Conservation (phyloP, 2,113 vertebrate species). For the Menura novaehollandiae region DNA sequence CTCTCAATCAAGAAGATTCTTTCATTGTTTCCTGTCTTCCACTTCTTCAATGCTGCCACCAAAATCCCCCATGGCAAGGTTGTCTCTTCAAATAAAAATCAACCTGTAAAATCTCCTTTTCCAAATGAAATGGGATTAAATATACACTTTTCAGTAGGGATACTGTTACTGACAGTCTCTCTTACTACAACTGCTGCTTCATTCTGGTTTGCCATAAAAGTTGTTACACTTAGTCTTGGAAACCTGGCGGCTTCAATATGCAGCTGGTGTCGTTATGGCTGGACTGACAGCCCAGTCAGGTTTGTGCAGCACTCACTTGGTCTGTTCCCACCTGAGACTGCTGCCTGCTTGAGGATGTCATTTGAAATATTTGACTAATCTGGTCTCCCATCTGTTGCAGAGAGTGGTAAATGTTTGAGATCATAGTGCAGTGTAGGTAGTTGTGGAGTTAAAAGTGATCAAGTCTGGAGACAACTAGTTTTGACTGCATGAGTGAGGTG, state of each 20-base stretch:
- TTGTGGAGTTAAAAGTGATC: neutral
- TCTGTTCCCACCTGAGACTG: neutral
- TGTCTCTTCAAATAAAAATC: conserved; percentile 41
- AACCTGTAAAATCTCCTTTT: neutral
- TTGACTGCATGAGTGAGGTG: neutral
- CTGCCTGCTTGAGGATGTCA: neutral
- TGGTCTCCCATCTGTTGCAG: neutral
- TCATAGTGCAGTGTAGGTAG: neutral
- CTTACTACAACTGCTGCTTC: neutral
- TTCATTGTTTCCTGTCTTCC: conserved; percentile 10
- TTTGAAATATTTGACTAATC: neutral
- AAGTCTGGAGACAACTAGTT: neutral
- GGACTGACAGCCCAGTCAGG: neutral
- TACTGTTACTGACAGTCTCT: neutral
- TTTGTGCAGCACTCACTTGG: neutral
- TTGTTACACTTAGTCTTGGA: neutral
- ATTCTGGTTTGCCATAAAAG: neutral
- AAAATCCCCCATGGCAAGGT: neutral
- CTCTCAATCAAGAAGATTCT: neutral
- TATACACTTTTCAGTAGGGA: neutral
- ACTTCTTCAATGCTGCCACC: neutral
- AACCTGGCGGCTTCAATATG: neutral
- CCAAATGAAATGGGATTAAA: conserved; percentile 3
- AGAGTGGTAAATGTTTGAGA: neutral
- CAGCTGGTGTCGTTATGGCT: neutral